These are phyloP conservation scores for Aphis craccivora DNA, from an alignment of 1,140 invertebrate species.

Conservation along the genomic window DNA sequence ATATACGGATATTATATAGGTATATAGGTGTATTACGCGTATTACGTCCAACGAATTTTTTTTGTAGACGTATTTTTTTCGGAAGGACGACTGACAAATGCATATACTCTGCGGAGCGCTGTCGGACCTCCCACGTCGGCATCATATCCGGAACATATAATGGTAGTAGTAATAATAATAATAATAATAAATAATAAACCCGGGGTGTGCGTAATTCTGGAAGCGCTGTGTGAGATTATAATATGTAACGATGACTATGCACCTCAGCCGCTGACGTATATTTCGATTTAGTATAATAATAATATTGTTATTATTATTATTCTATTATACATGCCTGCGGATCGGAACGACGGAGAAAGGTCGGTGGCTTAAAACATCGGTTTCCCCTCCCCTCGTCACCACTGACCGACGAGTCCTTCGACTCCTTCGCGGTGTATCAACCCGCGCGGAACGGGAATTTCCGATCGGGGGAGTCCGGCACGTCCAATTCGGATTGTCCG, in stretches of 20 bases:
- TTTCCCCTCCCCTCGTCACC: neutral
- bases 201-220: conserved; percentile 42
- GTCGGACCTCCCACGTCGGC: conserved; percentile 15
- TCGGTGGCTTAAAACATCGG: neutral
- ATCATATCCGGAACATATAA: conserved; percentile 25
- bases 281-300: neutral
- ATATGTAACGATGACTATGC: conserved; percentile 15
- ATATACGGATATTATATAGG: too few relatives aligned
- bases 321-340: neutral
- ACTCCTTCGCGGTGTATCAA: neutral
- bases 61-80: conserved; percentile 16
- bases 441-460: neutral
- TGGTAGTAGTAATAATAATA: neutral
- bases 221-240: neutral
- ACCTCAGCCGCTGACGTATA: too few relatives aligned
- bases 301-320: neutral
- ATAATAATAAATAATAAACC: conserved; percentile 3
- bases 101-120: neutral
- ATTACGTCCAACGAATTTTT: neutral
- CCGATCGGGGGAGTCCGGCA: neutral
- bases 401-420: neutral
- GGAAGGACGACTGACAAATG: conserved; percentile 6
- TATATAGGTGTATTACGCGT: neutral
- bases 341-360: neutral
- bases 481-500: neutral